A percentile compares a stretch with the other conserved stretches of the same genome.
Conservation (phyloP, 2,888 invertebrate species). For the Allacma fusca region DNA sequence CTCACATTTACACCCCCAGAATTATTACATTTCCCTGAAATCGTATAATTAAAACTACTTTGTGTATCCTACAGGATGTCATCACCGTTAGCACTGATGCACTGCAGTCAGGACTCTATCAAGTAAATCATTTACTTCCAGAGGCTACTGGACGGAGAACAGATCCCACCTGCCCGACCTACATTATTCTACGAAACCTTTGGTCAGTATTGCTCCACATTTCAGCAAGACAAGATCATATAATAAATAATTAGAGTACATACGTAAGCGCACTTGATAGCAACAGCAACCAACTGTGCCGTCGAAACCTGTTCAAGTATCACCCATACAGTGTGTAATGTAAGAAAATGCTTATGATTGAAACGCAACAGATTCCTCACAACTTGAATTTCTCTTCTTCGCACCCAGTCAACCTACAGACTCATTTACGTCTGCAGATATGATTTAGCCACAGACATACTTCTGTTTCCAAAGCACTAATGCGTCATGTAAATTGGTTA, state of each 20-base stretch:
- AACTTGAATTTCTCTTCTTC: conserved; percentile 2
- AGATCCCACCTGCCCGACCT: neutral
- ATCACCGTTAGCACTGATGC: neutral
- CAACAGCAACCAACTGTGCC: neutral
- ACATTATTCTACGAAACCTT: neutral
- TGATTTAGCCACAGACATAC: neutral
- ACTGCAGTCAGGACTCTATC: neutral
- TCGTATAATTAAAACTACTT: too few relatives aligned
- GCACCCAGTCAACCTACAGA: neutral
- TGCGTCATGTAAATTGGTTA: too few relatives aligned
- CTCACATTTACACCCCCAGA: too few relatives aligned
- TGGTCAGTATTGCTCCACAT: conserved; percentile 8
- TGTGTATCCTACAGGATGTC: too few relatives aligned
- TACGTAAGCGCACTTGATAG: neutral
- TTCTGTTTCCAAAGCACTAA: neutral
- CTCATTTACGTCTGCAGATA: neutral
- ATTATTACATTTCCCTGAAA: too few relatives aligned
- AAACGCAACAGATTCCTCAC: neutral
- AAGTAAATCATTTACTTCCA: neutral
- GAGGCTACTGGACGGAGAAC: neutral
- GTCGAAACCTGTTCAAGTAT: neutral
- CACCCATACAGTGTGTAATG: neutral
- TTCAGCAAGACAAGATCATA: neutral
- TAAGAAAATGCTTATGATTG: neutral
- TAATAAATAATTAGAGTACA: neutral